Conservation (phyloP, 2,797 vertebrate genomes). For the Phataginus tricuspis region DNA sequence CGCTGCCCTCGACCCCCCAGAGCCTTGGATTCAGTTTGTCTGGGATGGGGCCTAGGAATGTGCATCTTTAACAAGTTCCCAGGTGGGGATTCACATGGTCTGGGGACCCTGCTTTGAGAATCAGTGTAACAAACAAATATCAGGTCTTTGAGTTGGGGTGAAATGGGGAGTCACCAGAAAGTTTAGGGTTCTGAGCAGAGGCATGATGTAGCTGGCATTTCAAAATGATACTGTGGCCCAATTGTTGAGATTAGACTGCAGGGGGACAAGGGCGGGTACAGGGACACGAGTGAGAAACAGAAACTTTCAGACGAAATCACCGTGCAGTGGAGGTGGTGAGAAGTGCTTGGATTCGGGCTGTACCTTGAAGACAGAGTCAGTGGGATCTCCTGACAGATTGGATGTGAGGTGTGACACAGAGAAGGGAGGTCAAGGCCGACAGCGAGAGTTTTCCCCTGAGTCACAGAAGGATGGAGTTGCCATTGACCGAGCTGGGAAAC, state of each 20-base stretch:
- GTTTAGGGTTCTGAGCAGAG: background rate
- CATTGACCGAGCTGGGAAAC: background rate
- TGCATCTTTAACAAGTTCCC: background rate
- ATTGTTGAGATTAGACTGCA: background rate
- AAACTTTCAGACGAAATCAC: background rate
- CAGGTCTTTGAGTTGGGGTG: background rate
- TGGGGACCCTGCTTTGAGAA: background rate
- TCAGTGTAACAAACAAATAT: accelerated
- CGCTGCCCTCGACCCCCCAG: no score
- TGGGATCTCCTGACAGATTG: background rate
- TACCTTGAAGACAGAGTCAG: background rate
- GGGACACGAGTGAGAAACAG: background rate
- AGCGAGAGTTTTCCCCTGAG: background rate
- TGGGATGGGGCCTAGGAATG: background rate
- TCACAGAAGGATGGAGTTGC: background rate
- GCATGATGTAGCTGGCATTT: background rate
- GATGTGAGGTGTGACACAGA: background rate
- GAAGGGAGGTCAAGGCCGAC: background rate
- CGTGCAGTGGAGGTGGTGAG: accelerated
- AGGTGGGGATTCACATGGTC: no score
- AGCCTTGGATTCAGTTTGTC: background rate
- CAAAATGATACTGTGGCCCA: background rate
- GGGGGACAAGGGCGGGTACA: background rate
- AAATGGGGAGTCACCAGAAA: background rate
- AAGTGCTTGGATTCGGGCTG: background rate